A percentile compares a stretch with the other conserved stretches of the same genome.
phyloP scores from a whole-genome alignment of 1,140 invertebrate species.

The Semibalanus balanoides region DNA sequence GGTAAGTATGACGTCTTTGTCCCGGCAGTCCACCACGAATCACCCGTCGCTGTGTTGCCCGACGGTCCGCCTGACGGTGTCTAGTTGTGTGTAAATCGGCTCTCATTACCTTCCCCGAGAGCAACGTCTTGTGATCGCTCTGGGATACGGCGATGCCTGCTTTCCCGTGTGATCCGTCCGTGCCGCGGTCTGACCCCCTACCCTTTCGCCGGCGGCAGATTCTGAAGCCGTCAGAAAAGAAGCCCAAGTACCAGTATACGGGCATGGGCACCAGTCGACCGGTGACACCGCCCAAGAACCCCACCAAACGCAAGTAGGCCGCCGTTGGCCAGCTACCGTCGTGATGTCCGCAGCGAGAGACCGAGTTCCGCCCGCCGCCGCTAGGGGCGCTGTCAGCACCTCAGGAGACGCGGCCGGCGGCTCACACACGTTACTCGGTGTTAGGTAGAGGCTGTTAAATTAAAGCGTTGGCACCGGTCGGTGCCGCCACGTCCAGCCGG shows the following conservation, averaged over 20 bases:
- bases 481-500: constrained; percentile 51
- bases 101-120: no score
- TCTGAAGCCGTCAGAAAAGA: constrained; percentile 95
- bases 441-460: constrained; percentile 54
- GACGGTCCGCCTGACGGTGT: no score
- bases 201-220: constrained; percentile 48
- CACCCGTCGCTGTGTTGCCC: no score
- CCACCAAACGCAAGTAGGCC: constrained; percentile 3
- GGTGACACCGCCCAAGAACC: neutral
- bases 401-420: neutral
- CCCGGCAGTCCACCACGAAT: no score
- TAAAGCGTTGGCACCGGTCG: constrained; percentile 70
- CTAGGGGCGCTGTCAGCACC: neutral
- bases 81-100: no score
- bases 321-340: neutral
- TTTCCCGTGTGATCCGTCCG: no score
- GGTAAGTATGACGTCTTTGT: no score
- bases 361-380: neutral
- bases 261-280: neutral
- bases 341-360: no score
- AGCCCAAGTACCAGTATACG: constrained; percentile 93
- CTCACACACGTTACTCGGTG: constrained; percentile 43
- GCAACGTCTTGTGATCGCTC: no score
- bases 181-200: no score
- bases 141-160: no score